Percentiles rank a stretch among this genome's conserved stretches.
phyloP scores from a whole-genome alignment of 1,140 invertebrate genomes.

The Musca vetustissima region DNA sequence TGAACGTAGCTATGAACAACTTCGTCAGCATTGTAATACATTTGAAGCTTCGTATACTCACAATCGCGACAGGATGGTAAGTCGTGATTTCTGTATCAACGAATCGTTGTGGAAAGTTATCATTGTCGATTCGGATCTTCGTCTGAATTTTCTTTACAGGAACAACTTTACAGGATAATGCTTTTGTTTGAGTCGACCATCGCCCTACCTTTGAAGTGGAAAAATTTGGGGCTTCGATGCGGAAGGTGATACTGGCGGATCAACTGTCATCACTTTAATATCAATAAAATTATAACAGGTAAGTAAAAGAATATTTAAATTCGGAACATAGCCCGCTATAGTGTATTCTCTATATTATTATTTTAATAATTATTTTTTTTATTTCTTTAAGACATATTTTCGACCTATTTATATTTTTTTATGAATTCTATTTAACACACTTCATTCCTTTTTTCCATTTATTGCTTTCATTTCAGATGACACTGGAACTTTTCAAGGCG shows the following conservation, averaged over 20 bases:
- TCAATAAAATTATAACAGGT: slow-evolving; percentile 69
- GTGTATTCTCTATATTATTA: no score
- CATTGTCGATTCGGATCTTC: slow-evolving; percentile 73
- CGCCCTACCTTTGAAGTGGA: slow-evolving; percentile 85
- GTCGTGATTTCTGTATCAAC: slow-evolving; percentile 73
- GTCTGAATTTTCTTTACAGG: slow-evolving; percentile 81
- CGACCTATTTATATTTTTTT: no score
- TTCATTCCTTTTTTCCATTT: neutral
- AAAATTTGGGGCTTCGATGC: slow-evolving; percentile 81
- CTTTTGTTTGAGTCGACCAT: slow-evolving; percentile 92
- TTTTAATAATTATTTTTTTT: no score
- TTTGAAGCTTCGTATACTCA: slow-evolving; percentile 21
- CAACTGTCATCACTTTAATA: slow-evolving; percentile 83
- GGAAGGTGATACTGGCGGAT: slow-evolving; percentile 85
- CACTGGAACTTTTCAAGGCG: slow-evolving; percentile 41
- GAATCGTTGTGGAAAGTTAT: slow-evolving; percentile 81
- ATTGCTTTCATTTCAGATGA: slow-evolving; percentile 38
- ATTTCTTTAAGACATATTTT: no score
- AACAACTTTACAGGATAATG: slow-evolving; percentile 87
- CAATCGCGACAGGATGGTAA: slow-evolving; percentile 75
- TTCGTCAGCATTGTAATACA: neutral
- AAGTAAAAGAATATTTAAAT: no score
- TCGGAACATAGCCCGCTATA: no score
- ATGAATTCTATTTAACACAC: slow-evolving; percentile 1
- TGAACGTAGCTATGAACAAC: slow-evolving; percentile 34